Evolutionary conservation across 2,113 vertebrate genomes (phyloP), one percentile per base, ranked within the genome.

Genomic region (Glaucidium brasilianum): DNA sequence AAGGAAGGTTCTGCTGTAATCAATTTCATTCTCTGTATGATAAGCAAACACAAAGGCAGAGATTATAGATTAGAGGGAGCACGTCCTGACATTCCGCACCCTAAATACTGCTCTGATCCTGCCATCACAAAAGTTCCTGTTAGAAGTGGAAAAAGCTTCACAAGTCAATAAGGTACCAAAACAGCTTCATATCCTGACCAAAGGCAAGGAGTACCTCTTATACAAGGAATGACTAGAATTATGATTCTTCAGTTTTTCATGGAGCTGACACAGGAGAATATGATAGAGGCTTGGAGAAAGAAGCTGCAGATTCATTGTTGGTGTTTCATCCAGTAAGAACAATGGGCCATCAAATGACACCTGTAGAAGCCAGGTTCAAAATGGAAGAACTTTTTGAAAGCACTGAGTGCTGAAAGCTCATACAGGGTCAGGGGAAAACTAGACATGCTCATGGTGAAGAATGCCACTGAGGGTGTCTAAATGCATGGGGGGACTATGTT

Each of bases 271-370:
- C 2, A 39, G 34, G 27, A 80, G 14, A 68, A 27, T 22, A 47
- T 5, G 11, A 68, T 1, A 63, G 56, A 63, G 8, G 39, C 59
- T 56, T 0, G 0, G 43, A 68, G 29, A 56, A 55, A 67, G 29
- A 2, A 56, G 20, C n/a, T 63, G 16, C 32, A 69, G 35, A 37
- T 34, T 59, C 8, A 11, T 6, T 74, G 6, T 22, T 77, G 43
- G 9, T 64, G 45, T 67, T 34, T 82, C 7, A 2, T 26, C 34
- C 62, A 52, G 15, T 10, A 32, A 72, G 37, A 75, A 62, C 34
- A 79, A 75, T 3, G 16, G 11, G 12, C 30, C 50, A 74, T 20
- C 41, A 56, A 79, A 72, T 19, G 25, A 75, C 66, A 88, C 18
- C 3, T 2, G 6, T 23, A 27, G 69, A 69, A 80, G 22, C 9